These are phyloP conservation scores for Platichthys flesus DNA, from an alignment of 2,113 vertebrate species.

Conservation along the genomic window DNA sequence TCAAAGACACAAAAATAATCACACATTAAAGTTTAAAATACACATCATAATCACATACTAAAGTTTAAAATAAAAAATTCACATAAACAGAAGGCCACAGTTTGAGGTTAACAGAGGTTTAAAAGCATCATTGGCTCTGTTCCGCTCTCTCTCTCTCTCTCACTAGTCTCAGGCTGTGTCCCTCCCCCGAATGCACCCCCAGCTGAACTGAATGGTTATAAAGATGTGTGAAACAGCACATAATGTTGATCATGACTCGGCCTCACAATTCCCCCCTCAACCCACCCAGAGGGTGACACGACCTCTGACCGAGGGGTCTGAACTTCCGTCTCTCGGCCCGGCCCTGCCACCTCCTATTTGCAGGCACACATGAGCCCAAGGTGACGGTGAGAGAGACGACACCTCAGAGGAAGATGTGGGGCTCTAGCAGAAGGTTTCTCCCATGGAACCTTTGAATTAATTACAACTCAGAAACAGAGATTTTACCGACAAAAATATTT, in stretches of 20 bases:
- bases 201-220: neutral
- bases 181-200: neutral
- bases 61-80: too few species aligned
- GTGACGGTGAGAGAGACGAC: constrained; percentile 63
- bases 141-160: too few species aligned
- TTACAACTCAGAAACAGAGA: constrained; percentile 8
- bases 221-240: constrained; percentile 34
- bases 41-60: too few species aligned
- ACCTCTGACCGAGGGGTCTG: constrained; percentile 71
- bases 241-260: constrained; percentile 30
- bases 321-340: constrained; percentile 64
- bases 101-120: too few species aligned
- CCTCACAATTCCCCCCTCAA: constrained; percentile 33
- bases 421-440: constrained; percentile 20
- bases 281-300: constrained; percentile 54
- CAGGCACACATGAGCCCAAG: constrained; percentile 46
- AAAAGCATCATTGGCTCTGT: too few species aligned
- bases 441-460: constrained; percentile 1
- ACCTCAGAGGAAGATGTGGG: constrained; percentile 38
- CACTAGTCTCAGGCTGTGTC: neutral
- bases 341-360: constrained; percentile 73
- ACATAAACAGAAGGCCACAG: too few species aligned
- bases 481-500: neutral
- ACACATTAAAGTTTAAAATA: too few species aligned
- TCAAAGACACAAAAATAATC: too few species aligned